Evolutionary conservation across 2,797 vertebrate genomes (phyloP), one percentile per base, ranked within the genome.

Genomic region (Chelon auratus): DNA sequence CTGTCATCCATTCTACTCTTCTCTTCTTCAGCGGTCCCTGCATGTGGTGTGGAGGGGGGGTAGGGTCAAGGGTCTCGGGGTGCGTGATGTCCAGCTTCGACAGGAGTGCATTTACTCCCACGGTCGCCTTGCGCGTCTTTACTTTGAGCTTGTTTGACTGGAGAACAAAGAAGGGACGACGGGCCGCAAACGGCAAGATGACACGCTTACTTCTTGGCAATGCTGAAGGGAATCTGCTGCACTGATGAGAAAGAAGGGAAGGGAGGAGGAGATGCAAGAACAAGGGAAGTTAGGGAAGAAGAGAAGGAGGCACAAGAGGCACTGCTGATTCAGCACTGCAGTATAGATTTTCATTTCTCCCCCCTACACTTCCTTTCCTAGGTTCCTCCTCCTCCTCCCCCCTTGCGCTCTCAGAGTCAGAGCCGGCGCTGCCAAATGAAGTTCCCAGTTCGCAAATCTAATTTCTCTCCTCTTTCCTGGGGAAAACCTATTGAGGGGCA

Each of bases 311-410:
- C 61, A 79, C 67, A 73, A 18, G 72, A 70, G 67, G 50, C 40
- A 4, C 69, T 91, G 93, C 95, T 95, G 95, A 96, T 95, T 96
- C 95, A 96, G 95, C 95, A 94, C 73, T 87, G 90, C 92, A 88
- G 87, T 93, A 92, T 84, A 78, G 94, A 94, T 94, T 95, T 96
- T 94, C 94, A 91, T 92, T 84, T 69, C 67, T 37, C 76, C 71
- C 78, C 69, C 59, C 40, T 1, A 50, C 37, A 15, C 77, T 73
- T 33, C 56, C 63, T 47, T 66, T 75, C 65, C 0, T 64, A 62
- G 50, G 54, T 60, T 62, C 52, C 61, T 68, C 67, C 71, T 70
- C 50, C 75, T 58, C 52, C 63, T 61, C 72, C 72, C 68, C 47
- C 77, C 7, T 6, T 8, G 30, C 30, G 30, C 30, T 81, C 72